A percentile compares a stretch with the other conserved stretches of the same genome.
phyloP scores from a whole-genome alignment of 2,888 invertebrate species.

The Zygogramma bicolorata region DNA sequence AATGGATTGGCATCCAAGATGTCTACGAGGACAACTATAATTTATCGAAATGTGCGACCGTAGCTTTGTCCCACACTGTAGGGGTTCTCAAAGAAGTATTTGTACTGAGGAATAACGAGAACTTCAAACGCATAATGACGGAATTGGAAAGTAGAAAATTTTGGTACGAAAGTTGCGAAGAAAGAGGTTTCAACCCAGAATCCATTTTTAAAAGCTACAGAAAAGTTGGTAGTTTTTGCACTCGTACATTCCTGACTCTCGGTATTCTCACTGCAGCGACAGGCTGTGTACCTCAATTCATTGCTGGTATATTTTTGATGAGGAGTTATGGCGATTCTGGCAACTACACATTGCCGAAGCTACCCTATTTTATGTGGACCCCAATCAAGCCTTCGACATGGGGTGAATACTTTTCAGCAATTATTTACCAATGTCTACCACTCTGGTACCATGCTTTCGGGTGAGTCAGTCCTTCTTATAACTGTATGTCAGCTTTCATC shows the following conservation, averaged over 20 bases:
- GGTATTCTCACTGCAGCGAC: constrained; percentile 53
- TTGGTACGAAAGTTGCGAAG: constrained; percentile 46
- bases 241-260: constrained; percentile 51
- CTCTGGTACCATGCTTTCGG: not conserved
- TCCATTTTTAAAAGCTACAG: constrained; percentile 47
- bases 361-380: not conserved
- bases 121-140: constrained; percentile 47
- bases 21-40: constrained; percentile 45
- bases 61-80: constrained; percentile 56
- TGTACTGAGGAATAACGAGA: constrained; percentile 5
- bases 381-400: not conserved
- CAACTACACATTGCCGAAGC: not conserved
- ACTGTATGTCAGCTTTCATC: too few species aligned
- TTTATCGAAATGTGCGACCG: constrained; percentile 56
- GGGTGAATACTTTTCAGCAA: not conserved
- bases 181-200: constrained; percentile 47
- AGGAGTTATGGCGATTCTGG: not conserved
- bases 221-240: constrained; percentile 48
- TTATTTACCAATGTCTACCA: not conserved
- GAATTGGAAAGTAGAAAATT: constrained; percentile 50
- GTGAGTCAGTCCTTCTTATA: too few species aligned
- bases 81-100: constrained; percentile 52
- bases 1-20: not conserved
- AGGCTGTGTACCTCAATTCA: constrained; percentile 52
- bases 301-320: constrained; percentile 22